Base-by-base conservation (phyloP, 1,140 invertebrate genomes). In the Pogonomyrmex californicus region DNA sequence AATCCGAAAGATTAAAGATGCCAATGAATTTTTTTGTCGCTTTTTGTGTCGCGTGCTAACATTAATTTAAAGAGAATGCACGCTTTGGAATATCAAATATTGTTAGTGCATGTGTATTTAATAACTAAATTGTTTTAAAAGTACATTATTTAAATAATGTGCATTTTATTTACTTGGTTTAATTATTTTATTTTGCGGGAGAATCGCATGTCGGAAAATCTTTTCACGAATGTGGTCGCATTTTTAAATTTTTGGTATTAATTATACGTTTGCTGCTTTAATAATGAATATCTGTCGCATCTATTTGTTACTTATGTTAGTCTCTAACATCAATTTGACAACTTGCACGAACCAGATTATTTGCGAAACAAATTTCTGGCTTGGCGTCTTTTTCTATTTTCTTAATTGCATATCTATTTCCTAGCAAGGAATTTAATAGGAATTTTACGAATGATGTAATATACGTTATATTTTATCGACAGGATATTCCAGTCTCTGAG, bases 401-500 rank as follows among this genome's bases (percentile, higher is more conserved):
- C 54, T 79, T 76, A 54, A 58, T 78, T 85, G 78, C 86, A 77
- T 86, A 66, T 58, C 38, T 62, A 70, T 6, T 78, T 62, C 17
- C 91, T 91, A 93, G 91, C 88, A 91, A 70, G 81, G 75, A 87
- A 87, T 87, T 68, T 23, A 70, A 87, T 30, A 41, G 62, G 71
- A 60, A 7, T 14, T 23, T 6, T 1, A 30, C 10, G n/a, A 12
- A 0, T 0, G 2, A 2, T 70, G 58, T 30, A 49, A 77, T 60
- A 44, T 36, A 54, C 0, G 90, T 92, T 88, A 41, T 88, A 85
- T 90, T 88, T 63, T 54, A 93, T 51, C 95, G 93, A 56, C 93
- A 98, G 97, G 98, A 98, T 92, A 97, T 98, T 87, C 96, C 97
- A 81, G 96, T 96, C 0, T 96, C 96, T 30, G 96, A 97, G 93